Evolutionary conservation across 2,113 vertebrate species (phyloP).

Genomic region (Otolemur garnettii): DNA sequence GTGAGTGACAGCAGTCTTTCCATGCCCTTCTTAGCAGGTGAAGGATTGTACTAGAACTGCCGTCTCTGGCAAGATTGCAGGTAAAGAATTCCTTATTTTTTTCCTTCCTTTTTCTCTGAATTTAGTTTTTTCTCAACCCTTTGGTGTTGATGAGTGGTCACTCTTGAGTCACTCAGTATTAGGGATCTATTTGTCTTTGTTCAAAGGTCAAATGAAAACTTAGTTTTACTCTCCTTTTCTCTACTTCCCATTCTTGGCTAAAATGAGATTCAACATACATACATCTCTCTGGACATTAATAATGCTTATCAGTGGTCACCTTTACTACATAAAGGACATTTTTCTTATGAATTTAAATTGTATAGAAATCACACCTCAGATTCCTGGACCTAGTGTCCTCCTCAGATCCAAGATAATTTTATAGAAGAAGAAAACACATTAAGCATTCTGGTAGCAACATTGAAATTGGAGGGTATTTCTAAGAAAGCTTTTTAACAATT

Average conservation of each 20-base stretch:
- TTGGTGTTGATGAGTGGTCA: not conserved
- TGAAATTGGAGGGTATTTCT: conserved; percentile 15
- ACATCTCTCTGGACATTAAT: not conserved
- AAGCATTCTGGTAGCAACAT: conserved; percentile 39
- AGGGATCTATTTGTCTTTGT: conserved; percentile 65
- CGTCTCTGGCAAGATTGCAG: conserved; percentile 7
- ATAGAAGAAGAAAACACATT: conserved; percentile 1
- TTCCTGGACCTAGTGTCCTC: not conserved
- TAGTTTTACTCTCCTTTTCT: conserved; percentile 50
- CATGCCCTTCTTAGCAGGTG: conserved; percentile 7
- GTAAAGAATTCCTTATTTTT: conserved; percentile 7
- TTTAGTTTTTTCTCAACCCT: not conserved
- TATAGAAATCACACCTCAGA: conserved; percentile 42
- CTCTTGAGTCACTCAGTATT: conserved; percentile 15
- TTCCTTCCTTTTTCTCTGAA: conserved; percentile 67
- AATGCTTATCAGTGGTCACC: conserved; percentile 19
- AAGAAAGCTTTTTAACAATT: not conserved
- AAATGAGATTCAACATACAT: conserved; percentile 1
- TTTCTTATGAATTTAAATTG: conserved; percentile 58
- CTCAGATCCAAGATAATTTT: conserved; percentile 52
- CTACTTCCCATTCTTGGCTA: conserved; percentile 47
- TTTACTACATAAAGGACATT: conserved; percentile 60
- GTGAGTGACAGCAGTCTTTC: not conserved
- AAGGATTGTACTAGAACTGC: conserved; percentile 28
- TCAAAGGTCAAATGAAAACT: conserved; percentile 45